Conservation (phyloP, 2,113 vertebrate species). For the Pheucticus melanocephalus region DNA sequence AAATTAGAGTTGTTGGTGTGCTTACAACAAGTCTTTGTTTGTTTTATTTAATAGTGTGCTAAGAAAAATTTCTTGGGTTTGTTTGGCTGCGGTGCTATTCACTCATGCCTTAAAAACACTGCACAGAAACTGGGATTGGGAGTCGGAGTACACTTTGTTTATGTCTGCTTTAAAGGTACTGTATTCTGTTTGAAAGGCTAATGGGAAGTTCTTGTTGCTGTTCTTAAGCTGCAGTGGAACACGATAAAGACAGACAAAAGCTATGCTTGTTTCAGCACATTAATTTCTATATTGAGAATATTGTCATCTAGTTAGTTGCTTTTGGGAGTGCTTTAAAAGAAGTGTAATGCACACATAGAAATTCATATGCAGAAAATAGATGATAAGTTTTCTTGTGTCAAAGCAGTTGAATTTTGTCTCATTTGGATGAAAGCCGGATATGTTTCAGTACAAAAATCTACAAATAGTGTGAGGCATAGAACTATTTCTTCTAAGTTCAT, state of each 20-base stretch:
- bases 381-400: not conserved
- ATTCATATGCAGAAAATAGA: not conserved
- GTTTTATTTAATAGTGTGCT: conserved; percentile 74
- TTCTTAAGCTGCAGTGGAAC: not conserved
- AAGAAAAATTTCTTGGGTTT: conserved; percentile 89
- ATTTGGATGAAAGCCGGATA: not conserved
- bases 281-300: not conserved
- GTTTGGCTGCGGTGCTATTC: conserved; percentile 82
- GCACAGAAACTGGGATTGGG: conserved; percentile 97
- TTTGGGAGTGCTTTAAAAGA: not conserved
- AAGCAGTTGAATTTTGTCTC: not conserved
- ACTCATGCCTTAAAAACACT: conserved; percentile 94
- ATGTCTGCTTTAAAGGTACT: conserved; percentile 95
- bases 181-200: not conserved
- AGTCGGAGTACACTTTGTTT: conserved; percentile 96
- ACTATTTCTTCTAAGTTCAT: not conserved
- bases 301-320: not conserved
- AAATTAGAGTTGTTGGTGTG: not conserved
- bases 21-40: not conserved
- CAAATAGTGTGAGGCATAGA: not conserved
- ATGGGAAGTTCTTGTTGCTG: not conserved
- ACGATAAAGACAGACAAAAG: not conserved
- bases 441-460: not conserved
- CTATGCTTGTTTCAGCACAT: not conserved
- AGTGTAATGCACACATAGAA: not conserved